A percentile compares a stretch with the other conserved stretches of the same genome.
These are phyloP conservation scores for Lasioglossum marginatum DNA, from an alignment of 2,888 invertebrate species.

Conservation along the genomic window DNA sequence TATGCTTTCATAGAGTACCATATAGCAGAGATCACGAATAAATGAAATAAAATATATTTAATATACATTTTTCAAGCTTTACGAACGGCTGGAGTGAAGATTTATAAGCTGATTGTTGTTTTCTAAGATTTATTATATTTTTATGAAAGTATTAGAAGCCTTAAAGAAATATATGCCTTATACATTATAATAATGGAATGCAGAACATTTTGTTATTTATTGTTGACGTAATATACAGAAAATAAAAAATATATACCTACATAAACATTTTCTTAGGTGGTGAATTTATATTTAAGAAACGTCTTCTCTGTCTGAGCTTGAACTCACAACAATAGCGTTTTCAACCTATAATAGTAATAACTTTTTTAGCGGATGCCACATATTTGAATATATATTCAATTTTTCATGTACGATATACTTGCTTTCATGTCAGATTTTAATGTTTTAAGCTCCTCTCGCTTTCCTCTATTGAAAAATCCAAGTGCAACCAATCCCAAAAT, in stretches of 20 bases:
- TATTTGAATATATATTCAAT: not conserved
- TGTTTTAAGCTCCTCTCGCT: slow-evolving; percentile 74
- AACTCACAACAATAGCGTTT: slow-evolving; percentile 50
- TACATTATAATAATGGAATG: slow-evolving; percentile 30
- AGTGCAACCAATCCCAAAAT: slow-evolving; percentile 74
- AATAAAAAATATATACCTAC: slow-evolving; percentile 45
- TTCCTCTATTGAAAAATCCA: slow-evolving; percentile 80
- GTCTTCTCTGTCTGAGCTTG: slow-evolving; percentile 62
- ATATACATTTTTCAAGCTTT: slow-evolving; percentile 30
- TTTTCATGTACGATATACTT: slow-evolving; percentile 42
- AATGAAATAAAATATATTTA: slow-evolving; percentile 23
- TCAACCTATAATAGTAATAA: slow-evolving; percentile 44
- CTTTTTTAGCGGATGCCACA: not conserved
- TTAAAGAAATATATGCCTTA: slow-evolving; percentile 52
- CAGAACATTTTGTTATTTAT: slow-evolving; percentile 42
- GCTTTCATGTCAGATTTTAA: slow-evolving; percentile 77
- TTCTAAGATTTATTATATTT: slow-evolving; percentile 66
- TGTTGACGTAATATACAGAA: slow-evolving; percentile 36
- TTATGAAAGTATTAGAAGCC: slow-evolving; percentile 56
- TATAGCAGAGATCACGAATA: slow-evolving; percentile 14
- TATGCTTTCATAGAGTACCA: slow-evolving; percentile 37
- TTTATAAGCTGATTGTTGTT: slow-evolving; percentile 41
- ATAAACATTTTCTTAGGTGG: slow-evolving; percentile 2
- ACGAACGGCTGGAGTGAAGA: slow-evolving; percentile 14
- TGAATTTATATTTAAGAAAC: slow-evolving; percentile 50